Evolutionary conservation across 2,797 vertebrate species (phyloP).

Genomic region (Periparus ater): DNA sequence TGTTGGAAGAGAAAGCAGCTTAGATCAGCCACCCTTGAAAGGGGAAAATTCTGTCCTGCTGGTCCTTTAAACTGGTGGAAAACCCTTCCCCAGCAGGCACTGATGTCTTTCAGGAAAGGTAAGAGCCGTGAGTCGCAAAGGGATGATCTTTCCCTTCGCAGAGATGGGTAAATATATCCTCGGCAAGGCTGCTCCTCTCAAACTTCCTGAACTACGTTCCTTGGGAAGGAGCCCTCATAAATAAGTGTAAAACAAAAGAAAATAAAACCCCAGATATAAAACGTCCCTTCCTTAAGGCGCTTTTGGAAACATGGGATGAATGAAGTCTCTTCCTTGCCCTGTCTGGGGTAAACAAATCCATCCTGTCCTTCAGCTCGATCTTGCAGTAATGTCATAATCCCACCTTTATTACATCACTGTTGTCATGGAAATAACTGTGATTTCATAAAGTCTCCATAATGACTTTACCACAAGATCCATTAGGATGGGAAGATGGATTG

Average conservation of each 20-base stretch:
- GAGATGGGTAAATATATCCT: neutral
- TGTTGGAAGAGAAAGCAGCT: slow-evolving; percentile 13
- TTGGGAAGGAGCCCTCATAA: neutral
- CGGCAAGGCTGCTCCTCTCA: neutral
- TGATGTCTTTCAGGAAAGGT: neutral
- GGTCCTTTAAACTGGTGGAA: neutral
- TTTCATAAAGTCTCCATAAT: slow-evolving; percentile 65
- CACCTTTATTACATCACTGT: slow-evolving; percentile 68
- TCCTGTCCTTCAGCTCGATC: slow-evolving; percentile 61
- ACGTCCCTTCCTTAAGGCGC: slow-evolving; percentile 9
- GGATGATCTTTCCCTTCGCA: neutral
- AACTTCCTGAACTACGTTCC: neutral
- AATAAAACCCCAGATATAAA: neutral
- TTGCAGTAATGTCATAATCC: slow-evolving; percentile 69
- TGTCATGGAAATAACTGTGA: slow-evolving; percentile 72
- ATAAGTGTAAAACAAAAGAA: neutral
- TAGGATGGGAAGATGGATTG: slow-evolving; percentile 66
- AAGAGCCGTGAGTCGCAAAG: neutral
- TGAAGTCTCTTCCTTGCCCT: slow-evolving; percentile 40
- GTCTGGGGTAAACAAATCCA: slow-evolving; percentile 63
- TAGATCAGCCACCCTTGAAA: slow-evolving; percentile 34
- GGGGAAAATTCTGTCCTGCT: neutral
- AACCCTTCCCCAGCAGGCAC: neutral
- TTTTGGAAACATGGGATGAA: slow-evolving; percentile 25
- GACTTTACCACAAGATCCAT: slow-evolving; percentile 70